Percentiles rank a stretch among this genome's conserved stretches.
phyloP scores from a whole-genome alignment of 2,888 invertebrate species.

The Acrobeloides nanus region DNA sequence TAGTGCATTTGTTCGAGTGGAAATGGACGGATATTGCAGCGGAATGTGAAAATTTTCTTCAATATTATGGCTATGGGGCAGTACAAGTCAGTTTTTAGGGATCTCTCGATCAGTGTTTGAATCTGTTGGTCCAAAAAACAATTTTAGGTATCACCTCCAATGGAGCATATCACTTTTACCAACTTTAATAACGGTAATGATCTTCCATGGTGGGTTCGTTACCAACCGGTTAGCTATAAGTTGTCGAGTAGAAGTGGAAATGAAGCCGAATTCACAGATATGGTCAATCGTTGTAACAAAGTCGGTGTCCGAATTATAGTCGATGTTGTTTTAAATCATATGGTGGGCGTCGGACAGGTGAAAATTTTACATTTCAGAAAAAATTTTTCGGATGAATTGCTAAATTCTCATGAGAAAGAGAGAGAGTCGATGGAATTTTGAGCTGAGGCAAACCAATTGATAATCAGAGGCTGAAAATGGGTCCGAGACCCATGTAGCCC shows the following conservation, averaged over 20 bases:
- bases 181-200: slow-evolving; percentile 33
- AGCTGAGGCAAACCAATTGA: too few relatives aligned
- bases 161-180: slow-evolving; percentile 45
- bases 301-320: slow-evolving; percentile 72
- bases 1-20: slow-evolving; percentile 67
- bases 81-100: slow-evolving; percentile 66
- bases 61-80: slow-evolving; percentile 68
- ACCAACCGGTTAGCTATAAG: slow-evolving; percentile 76
- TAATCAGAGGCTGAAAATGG: too few relatives aligned
- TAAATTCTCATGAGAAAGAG: too few relatives aligned
- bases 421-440: too few relatives aligned
- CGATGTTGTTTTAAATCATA: slow-evolving; percentile 75
- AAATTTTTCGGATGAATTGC: too few relatives aligned
- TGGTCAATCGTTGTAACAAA: slow-evolving; percentile 72
- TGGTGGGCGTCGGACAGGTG: too few relatives aligned
- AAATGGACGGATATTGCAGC: slow-evolving; percentile 72
- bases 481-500: too few relatives aligned
- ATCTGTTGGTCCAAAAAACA: too few relatives aligned
- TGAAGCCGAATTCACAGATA: slow-evolving; percentile 66
- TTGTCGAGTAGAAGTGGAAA: slow-evolving; percentile 71
- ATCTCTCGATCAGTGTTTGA: too few relatives aligned
- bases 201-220: slow-evolving; percentile 75
- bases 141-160: slow-evolving; percentile 56
- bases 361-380: too few relatives aligned
- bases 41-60: slow-evolving; percentile 73